phyloP scores from a whole-genome alignment of 1,140 invertebrate genomes.

The Drosophila sulfurigaster region DNA sequence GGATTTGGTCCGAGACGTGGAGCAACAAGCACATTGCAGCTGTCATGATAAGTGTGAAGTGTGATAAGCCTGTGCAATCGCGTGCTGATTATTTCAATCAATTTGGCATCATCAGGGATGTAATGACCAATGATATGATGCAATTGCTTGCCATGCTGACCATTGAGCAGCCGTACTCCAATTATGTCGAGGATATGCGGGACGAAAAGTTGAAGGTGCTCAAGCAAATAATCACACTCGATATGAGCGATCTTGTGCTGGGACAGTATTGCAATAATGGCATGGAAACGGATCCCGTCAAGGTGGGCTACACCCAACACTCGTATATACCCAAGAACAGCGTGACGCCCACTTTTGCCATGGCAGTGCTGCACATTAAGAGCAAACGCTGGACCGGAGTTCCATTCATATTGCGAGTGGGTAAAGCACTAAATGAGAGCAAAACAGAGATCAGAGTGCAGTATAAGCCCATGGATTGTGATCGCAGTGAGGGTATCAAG shows the following conservation, averaged over 20 bases:
- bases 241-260: constrained; percentile 55
- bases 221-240: constrained; percentile 42
- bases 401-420: constrained; percentile 68
- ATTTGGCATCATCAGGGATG: constrained; percentile 64
- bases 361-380: constrained; percentile 49
- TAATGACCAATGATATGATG: constrained; percentile 73
- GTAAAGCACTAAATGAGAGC: constrained; percentile 61
- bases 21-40: constrained; percentile 57
- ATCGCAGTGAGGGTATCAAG: constrained; percentile 5
- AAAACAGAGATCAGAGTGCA: constrained; percentile 68
- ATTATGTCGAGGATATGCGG: constrained; percentile 54
- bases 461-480: constrained; percentile 57
- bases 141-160: constrained; percentile 57
- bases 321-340: constrained; percentile 64
- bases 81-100: constrained; percentile 62
- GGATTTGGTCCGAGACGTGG: constrained; percentile 61
- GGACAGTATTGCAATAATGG: constrained; percentile 67
- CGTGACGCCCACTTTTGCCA: constrained; percentile 62
- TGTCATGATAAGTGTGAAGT: constrained; percentile 68
- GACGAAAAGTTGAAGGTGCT: constrained; percentile 56
- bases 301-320: constrained; percentile 66
- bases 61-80: constrained; percentile 42
- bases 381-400: constrained; percentile 64
- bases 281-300: constrained; percentile 50
- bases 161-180: constrained; percentile 64